These are phyloP conservation scores for Achroia grisella DNA, from an alignment of 1,140 invertebrate species.

Conservation along the genomic window DNA sequence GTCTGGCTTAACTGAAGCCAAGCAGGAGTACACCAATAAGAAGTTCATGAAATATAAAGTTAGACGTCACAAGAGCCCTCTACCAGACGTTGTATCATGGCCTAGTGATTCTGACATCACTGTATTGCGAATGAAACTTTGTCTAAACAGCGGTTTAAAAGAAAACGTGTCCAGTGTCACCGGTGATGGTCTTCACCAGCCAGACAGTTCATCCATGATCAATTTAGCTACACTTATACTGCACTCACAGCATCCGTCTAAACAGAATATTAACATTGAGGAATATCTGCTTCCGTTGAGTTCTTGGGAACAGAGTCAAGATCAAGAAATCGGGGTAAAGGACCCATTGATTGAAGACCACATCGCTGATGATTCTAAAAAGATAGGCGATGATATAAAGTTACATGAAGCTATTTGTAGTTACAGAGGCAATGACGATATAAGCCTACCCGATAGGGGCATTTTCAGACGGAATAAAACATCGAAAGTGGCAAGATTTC, in stretches of 20 bases:
- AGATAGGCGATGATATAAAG: not conserved
- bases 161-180: slow-evolving; percentile 26
- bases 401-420: slow-evolving; percentile 14
- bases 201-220: slow-evolving; percentile 54
- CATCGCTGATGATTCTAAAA: not conserved
- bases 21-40: slow-evolving; percentile 18
- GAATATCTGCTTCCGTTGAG: slow-evolving; percentile 49
- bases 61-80: slow-evolving; percentile 29
- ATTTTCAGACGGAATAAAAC: slow-evolving; percentile 22
- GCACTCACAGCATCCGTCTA: slow-evolving; percentile 43
- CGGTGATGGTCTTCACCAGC: slow-evolving; percentile 52
- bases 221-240: slow-evolving; percentile 58
- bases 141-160: slow-evolving; percentile 26
- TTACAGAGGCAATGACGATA: slow-evolving; percentile 11
- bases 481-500: slow-evolving; percentile 52
- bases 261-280: slow-evolving; percentile 43
- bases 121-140: slow-evolving; percentile 53
- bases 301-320: slow-evolving; percentile 47
- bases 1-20: slow-evolving; percentile 33
- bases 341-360: slow-evolving; percentile 2
- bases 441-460: slow-evolving; percentile 23
- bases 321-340: slow-evolving; percentile 8
- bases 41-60: slow-evolving; percentile 29
- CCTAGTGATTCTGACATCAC: slow-evolving; percentile 65
- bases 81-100: slow-evolving; percentile 47